phyloP scores from a whole-genome alignment of 2,797 vertebrate species.

The Glyptemys insculpta region DNA sequence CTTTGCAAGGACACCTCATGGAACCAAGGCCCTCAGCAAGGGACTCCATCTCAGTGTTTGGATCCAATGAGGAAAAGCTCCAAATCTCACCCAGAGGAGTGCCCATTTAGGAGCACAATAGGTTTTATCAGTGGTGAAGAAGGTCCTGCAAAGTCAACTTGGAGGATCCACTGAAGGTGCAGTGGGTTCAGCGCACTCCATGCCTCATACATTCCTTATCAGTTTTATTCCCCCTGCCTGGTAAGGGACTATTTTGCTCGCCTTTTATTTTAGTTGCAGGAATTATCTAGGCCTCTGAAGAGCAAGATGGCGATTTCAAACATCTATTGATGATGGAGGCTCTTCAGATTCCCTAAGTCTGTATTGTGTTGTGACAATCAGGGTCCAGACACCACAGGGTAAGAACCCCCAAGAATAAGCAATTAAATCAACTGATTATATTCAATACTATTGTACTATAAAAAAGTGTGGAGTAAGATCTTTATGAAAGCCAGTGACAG shows the following conservation, averaged over 20 bases:
- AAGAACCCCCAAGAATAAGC: too few relatives aligned
- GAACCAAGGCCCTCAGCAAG: not conserved
- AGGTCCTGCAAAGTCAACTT: not conserved
- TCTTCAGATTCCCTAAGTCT: not conserved
- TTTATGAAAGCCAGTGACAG: too few relatives aligned
- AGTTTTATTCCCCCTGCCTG: fast-evolving
- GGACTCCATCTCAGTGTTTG: fast-evolving
- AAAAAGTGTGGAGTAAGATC: too few relatives aligned
- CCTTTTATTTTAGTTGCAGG: not conserved
- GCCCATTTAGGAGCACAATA: not conserved
- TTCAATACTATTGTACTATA: too few relatives aligned
- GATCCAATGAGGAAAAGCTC: too few relatives aligned
- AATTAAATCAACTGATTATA: too few relatives aligned
- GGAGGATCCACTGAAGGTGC: not conserved
- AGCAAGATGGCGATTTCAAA: not conserved
- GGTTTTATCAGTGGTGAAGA: fast-evolving
- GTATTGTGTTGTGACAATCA: too few relatives aligned
- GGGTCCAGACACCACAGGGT: too few relatives aligned
- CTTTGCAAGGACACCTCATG: not conserved
- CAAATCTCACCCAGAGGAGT: not conserved
- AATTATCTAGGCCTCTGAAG: fast-evolving
- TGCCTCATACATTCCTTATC: not conserved
- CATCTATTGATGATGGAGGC: not conserved
- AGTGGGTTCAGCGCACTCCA: not conserved
- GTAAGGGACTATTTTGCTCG: fast-evolving